These are phyloP conservation scores for Crossaster papposus DNA, from an alignment of 53 echinoderm and acorn worm species.

Conservation along the genomic window DNA sequence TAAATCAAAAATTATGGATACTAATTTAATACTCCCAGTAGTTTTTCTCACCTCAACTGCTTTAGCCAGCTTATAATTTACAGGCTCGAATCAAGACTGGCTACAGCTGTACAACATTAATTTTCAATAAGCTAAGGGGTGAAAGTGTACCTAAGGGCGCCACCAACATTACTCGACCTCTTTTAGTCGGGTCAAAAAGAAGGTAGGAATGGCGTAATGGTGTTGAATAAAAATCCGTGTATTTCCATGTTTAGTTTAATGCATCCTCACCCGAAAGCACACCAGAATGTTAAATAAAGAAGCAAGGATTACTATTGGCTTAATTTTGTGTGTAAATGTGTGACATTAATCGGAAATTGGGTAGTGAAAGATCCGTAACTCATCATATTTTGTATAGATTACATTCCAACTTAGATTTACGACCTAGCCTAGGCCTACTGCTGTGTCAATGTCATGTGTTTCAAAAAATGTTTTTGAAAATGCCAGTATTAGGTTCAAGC, in stretches of 20 bases:
- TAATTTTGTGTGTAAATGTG: neutral
- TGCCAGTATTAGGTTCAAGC: too few species aligned
- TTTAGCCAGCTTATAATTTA: neutral
- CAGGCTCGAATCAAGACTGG: neutral
- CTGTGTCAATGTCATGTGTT: too few species aligned
- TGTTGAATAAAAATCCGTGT: neutral
- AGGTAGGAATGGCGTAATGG: slow-evolving; percentile 1
- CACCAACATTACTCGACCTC: slow-evolving; percentile 48
- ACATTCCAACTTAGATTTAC: too few species aligned
- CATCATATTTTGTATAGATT: too few species aligned
- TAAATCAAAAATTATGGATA: too few species aligned
- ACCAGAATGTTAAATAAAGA: neutral
- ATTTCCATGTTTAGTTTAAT: neutral
- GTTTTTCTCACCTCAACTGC: too few species aligned
- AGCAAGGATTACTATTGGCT: neutral
- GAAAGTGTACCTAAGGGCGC: neutral
- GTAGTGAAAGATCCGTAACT: neutral
- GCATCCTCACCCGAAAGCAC: neutral
- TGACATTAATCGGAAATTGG: neutral
- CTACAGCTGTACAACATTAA: neutral
- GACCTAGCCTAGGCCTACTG: too few species aligned
- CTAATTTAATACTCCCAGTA: too few species aligned
- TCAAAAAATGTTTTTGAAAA: too few species aligned
- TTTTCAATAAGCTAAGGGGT: slow-evolving; percentile 9
- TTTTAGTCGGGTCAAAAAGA: slow-evolving; percentile 43